These are phyloP conservation scores for Ptychadena robeensis DNA, from an alignment of 2,797 vertebrate genomes.

Conservation along the genomic window DNA sequence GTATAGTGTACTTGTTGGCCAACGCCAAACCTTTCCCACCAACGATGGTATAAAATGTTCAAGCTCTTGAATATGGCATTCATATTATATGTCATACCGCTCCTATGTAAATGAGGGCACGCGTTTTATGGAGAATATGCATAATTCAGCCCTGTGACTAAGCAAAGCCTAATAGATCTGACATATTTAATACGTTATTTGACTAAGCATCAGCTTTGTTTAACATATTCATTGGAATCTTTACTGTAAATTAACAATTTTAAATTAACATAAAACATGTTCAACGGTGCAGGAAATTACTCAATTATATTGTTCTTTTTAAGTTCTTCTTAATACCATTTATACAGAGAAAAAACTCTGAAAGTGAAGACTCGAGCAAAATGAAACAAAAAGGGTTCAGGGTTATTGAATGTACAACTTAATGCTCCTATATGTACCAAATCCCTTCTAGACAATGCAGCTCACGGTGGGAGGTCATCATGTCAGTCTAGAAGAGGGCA, in stretches of 20 bases:
- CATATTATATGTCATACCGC: not conserved
- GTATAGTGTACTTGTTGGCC: too few relatives aligned
- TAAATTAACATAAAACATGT: slow-evolving; percentile 5
- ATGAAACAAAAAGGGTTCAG: too few relatives aligned
- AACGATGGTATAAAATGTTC: not conserved
- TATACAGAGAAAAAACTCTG: too few relatives aligned
- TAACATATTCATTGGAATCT: slow-evolving; percentile 39
- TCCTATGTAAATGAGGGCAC: not conserved
- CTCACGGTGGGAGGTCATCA: too few relatives aligned
- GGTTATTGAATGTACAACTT: too few relatives aligned
- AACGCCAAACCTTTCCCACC: not conserved
- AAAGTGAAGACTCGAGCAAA: too few relatives aligned
- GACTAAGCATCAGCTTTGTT: not conserved
- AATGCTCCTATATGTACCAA: too few relatives aligned
- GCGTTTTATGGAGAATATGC: not conserved
- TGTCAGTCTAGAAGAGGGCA: too few relatives aligned
- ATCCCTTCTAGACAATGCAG: too few relatives aligned
- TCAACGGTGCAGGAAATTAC: slow-evolving; percentile 14
- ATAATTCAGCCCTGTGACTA: slow-evolving; percentile 11
- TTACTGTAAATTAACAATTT: not conserved
- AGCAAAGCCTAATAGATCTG: slow-evolving; percentile 5
- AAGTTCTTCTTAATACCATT: not conserved
- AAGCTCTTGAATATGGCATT: not conserved
- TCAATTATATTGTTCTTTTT: slow-evolving; percentile 11
- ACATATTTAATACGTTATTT: slow-evolving; percentile 13